Conservation (phyloP, 2,797 vertebrate genomes). For the Gymnopithys bicolor region DNA sequence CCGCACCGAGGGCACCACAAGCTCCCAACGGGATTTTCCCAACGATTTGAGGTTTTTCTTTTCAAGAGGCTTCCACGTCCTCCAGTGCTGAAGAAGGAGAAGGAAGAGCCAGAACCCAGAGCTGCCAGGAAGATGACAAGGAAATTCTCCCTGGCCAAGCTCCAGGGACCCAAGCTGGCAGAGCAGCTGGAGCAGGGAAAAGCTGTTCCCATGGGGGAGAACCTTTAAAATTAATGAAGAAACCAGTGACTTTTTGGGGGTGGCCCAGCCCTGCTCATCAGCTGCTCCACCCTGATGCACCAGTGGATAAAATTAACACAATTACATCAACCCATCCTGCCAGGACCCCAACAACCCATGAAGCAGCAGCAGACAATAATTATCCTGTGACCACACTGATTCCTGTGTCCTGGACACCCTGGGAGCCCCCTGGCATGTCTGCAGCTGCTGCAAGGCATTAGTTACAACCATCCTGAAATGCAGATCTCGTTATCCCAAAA, state of each 20-base stretch:
- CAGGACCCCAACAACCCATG: slow-evolving; percentile 1
- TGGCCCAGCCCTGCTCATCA: slow-evolving; percentile 39
- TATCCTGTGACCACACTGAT: slow-evolving; percentile 3
- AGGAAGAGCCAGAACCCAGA: background rate
- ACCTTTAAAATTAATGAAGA: background rate
- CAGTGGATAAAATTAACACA: slow-evolving; percentile 38
- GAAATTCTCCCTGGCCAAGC: slow-evolving; percentile 47
- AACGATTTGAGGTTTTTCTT: background rate
- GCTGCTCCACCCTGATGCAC: slow-evolving; percentile 45
- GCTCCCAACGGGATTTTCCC: background rate
- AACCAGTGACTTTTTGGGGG: background rate
- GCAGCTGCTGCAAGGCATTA: background rate
- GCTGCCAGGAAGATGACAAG: slow-evolving; percentile 31
- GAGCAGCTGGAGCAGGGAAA: slow-evolving; percentile 1
- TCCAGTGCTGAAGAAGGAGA: slow-evolving; percentile 34
- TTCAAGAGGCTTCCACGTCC: slow-evolving; percentile 19
- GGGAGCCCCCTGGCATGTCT: background rate
- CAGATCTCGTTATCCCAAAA: background rate
- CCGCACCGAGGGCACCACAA: background rate
- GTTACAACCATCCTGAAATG: background rate
- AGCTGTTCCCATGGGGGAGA: background rate
- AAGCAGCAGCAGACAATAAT: slow-evolving; percentile 7
- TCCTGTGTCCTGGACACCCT: background rate
- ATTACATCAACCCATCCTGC: slow-evolving; percentile 16
- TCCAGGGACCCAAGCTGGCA: background rate